phyloP scores from a whole-genome alignment of 2,888 invertebrate genomes.

The Noctuana brunneofusca region DNA sequence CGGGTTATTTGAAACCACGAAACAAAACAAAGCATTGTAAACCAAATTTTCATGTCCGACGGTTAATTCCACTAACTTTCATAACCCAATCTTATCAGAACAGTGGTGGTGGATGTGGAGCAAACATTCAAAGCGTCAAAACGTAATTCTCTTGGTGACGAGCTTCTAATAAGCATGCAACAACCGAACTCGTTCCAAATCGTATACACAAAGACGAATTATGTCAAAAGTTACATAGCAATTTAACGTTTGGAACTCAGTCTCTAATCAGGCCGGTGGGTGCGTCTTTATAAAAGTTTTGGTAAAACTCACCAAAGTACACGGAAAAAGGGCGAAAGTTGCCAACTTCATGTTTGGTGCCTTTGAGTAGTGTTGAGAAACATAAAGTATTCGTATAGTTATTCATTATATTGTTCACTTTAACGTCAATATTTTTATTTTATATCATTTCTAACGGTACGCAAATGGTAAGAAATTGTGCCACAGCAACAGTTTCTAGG shows the following conservation, averaged over 20 bases:
- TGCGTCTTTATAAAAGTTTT: constrained; percentile 29
- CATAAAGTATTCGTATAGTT: neutral
- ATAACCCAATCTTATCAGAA: constrained; percentile 15
- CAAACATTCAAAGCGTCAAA: constrained; percentile 30
- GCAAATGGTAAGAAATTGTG: no score
- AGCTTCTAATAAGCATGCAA: constrained; percentile 32
- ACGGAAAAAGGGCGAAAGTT: constrained; percentile 14
- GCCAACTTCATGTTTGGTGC: constrained; percentile 12
- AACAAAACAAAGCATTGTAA: neutral
- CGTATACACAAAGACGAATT: constrained; percentile 33
- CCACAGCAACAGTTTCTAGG: no score
- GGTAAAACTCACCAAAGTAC: constrained; percentile 10
- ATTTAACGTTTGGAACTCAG: constrained; percentile 30
- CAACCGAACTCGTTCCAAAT: constrained; percentile 28
- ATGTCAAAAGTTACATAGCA: constrained; percentile 34
- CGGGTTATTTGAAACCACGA: neutral
- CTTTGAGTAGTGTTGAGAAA: constrained; percentile 5
- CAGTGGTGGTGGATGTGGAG: constrained; percentile 12
- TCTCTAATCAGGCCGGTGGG: constrained; percentile 30
- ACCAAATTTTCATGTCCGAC: neutral
- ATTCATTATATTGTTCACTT: constrained; percentile 1
- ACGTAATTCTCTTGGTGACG: constrained; percentile 29
- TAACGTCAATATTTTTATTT: constrained; percentile 3
- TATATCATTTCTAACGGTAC: no score
- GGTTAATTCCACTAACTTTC: constrained; percentile 11